These are phyloP conservation scores for Natator depressus DNA, from an alignment of 2,113 vertebrate species.

Conservation along the genomic window DNA sequence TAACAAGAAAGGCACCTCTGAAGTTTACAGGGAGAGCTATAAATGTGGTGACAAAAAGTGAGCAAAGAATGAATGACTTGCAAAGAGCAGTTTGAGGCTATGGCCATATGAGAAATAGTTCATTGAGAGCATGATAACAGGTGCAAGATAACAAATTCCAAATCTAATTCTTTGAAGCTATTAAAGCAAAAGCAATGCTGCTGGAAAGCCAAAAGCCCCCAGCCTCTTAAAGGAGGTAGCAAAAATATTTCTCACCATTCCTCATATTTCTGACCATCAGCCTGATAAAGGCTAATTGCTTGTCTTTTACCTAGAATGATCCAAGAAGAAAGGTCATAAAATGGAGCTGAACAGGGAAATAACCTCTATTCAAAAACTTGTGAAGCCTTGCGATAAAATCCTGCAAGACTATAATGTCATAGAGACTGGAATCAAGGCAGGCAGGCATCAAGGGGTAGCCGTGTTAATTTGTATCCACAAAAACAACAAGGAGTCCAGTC, in stretches of 20 bases:
- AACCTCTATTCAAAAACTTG: neutral
- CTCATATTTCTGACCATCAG: neutral
- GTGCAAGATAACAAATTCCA: neutral
- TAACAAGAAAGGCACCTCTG: neutral
- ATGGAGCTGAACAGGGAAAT: neutral
- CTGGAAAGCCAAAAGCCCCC: neutral
- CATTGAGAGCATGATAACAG: neutral
- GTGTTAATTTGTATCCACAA: no score
- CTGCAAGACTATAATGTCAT: neutral
- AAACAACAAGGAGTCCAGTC: no score
- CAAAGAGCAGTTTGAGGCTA: neutral
- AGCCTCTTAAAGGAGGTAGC: neutral
- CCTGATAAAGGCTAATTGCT: neutral
- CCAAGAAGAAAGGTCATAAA: neutral
- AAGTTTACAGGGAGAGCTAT: neutral
- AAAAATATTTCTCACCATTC: neutral
- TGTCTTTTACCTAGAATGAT: neutral
- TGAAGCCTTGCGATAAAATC: neutral
- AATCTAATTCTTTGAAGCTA: neutral
- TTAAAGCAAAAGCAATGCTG: neutral
- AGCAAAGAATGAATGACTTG: neutral
- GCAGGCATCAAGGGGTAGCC: neutral
- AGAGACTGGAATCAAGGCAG: neutral
- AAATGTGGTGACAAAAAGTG: neutral
- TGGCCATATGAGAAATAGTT: neutral